Evolutionary conservation across 30 jellyfish, hydroid and myxozoan genomes (phyloP).

Genomic region (Hydractinia echinata): DNA sequence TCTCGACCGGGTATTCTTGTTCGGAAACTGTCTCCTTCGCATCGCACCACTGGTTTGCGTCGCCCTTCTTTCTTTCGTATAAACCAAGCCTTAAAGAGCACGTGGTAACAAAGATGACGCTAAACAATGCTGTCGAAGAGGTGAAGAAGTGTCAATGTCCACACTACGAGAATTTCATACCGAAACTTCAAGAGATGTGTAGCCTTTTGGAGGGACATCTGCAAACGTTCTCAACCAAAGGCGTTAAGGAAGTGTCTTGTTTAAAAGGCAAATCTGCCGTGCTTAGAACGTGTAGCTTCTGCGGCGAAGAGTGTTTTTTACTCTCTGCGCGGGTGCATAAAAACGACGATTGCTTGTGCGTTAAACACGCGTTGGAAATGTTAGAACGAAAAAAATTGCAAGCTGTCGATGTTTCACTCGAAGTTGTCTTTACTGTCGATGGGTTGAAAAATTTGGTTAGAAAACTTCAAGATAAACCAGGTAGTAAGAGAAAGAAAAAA

Average conservation of each 20-base stretch:
- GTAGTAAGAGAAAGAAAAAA: too few relatives aligned
- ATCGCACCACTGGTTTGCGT: constrained; percentile 25
- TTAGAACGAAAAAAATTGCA: not conserved
- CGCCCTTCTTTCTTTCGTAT: not conserved
- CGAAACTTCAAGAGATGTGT: not conserved
- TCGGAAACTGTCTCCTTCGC: constrained; percentile 29
- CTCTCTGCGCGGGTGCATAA: not conserved
- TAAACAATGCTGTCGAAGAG: not conserved
- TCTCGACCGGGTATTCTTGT: constrained; percentile 25
- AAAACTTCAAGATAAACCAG: too few relatives aligned
- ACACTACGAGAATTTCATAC: not conserved
- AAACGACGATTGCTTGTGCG: not conserved
- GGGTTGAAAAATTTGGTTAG: not conserved
- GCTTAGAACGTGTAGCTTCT: not conserved
- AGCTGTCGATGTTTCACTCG: not conserved
- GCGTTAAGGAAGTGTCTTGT: not conserved
- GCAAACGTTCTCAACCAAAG: not conserved
- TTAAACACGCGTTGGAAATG: not conserved
- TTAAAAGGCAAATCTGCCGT: not conserved
- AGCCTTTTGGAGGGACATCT: not conserved
- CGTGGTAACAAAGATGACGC: not conserved
- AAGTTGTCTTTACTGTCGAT: not conserved
- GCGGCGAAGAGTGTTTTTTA: not conserved
- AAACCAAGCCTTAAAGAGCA: not conserved
- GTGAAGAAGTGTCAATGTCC: not conserved